A percentile compares a stretch with the other conserved stretches of the same genome.
These are phyloP conservation scores for Grapholita molesta DNA, from an alignment of 1,140 invertebrate genomes.

Conservation along the genomic window DNA sequence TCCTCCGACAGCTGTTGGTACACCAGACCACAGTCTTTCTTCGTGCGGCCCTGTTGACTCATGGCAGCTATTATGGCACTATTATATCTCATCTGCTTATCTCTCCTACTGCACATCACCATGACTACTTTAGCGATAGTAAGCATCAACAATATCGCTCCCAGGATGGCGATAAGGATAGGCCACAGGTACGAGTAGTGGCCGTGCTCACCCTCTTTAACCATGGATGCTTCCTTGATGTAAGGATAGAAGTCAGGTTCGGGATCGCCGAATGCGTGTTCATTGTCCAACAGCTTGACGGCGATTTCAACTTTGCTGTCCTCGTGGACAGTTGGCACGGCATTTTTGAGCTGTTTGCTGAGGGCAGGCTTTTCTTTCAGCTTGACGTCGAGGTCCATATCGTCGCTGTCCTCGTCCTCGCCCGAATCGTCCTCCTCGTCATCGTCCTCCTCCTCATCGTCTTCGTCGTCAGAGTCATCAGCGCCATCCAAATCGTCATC, in stretches of 20 bases:
- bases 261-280: conserved; percentile 50
- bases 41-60: conserved; percentile 61
- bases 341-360: conserved; percentile 32
- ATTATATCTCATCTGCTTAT: conserved; percentile 78
- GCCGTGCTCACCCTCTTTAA: conserved; percentile 65
- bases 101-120: conserved; percentile 70
- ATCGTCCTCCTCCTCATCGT: conserved; percentile 40
- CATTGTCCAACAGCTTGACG: conserved; percentile 60
- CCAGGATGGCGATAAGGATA: conserved; percentile 66
- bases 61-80: conserved; percentile 73
- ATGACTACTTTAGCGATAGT: conserved; percentile 73
- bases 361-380: conserved; percentile 47
- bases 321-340: conserved; percentile 38
- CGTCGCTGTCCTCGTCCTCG: conserved; percentile 48
- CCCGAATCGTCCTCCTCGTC: conserved; percentile 47
- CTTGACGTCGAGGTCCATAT: conserved; percentile 63
- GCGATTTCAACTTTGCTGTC: conserved; percentile 68
- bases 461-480: conserved; percentile 40
- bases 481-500: conserved; percentile 48
- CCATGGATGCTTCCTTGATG: conserved; percentile 42
- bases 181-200: conserved; percentile 73
- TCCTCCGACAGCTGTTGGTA: conserved; percentile 81
- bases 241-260: conserved; percentile 60
- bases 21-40: conserved; percentile 77
- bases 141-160: conserved; percentile 71